Conservation (phyloP, 2,888 invertebrate species). For the Spialia ferax region DNA sequence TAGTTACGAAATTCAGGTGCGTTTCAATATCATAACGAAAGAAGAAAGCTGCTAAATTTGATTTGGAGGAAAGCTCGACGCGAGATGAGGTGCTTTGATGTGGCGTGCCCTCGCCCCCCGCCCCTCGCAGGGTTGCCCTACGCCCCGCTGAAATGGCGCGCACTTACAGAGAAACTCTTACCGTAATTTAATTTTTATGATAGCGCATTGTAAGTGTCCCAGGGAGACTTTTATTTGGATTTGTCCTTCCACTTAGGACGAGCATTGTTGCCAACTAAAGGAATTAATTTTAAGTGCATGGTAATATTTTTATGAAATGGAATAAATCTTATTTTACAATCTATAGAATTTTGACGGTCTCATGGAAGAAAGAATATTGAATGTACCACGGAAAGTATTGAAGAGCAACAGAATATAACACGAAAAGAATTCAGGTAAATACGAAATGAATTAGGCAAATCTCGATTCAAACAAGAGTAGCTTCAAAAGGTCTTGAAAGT, state of each 20-base stretch:
- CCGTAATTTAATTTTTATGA: slow-evolving; percentile 86
- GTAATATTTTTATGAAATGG: slow-evolving; percentile 1
- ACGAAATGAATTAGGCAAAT: slow-evolving; percentile 80
- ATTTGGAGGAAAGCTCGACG: slow-evolving; percentile 72
- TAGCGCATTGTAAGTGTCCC: slow-evolving; percentile 81
- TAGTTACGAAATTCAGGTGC: slow-evolving; percentile 58
- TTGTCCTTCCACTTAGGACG: slow-evolving; percentile 59
- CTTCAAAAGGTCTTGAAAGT: slow-evolving; percentile 85
- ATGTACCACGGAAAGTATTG: background rate
- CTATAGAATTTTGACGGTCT: background rate
- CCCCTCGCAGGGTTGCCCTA: slow-evolving; percentile 54
- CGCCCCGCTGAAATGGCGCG: slow-evolving; percentile 73
- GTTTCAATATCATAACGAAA: slow-evolving; percentile 67
- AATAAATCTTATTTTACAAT: background rate
- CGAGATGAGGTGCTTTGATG: slow-evolving; percentile 79
- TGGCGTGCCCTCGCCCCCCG: slow-evolving; percentile 60
- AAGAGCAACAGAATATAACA: background rate
- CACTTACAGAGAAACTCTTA: slow-evolving; percentile 82
- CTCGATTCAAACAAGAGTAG: slow-evolving; percentile 83
- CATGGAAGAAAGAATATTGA: background rate
- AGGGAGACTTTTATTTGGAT: slow-evolving; percentile 72
- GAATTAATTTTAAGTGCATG: slow-evolving; percentile 37
- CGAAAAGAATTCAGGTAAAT: slow-evolving; percentile 47
- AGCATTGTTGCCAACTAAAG: slow-evolving; percentile 50
- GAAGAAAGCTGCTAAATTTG: slow-evolving; percentile 82